Percentiles rank a stretch among this genome's conserved stretches.
Conservation (phyloP, 2,888 invertebrate species). For the Strigamia maritima region DNA sequence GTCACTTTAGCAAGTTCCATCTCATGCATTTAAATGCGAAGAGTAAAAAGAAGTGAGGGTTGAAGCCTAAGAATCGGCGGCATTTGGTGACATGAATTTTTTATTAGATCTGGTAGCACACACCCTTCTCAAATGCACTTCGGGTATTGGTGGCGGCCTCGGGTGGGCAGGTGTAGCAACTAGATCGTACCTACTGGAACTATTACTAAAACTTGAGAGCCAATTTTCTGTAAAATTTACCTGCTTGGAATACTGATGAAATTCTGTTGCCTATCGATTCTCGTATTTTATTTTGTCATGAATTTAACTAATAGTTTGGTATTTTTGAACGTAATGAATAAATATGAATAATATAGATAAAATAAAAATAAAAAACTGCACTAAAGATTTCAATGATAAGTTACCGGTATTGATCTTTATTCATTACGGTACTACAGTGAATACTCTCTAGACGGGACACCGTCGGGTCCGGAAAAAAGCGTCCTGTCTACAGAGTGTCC, state of each 20-base stretch:
- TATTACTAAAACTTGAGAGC: not conserved
- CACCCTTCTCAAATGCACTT: not conserved
- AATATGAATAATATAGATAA: too few species aligned
- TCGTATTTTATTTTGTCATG: not conserved
- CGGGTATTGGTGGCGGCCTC: not conserved
- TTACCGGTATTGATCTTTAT: too few species aligned
- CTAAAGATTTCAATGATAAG: too few species aligned
- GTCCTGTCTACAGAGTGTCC: too few species aligned
- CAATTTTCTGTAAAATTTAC: not conserved
- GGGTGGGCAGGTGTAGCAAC: conserved; percentile 6
- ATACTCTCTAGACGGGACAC: too few species aligned
- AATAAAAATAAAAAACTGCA: too few species aligned
- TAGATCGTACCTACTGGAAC: not conserved
- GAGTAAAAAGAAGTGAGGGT: not conserved
- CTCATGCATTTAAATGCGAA: conserved; percentile 19
- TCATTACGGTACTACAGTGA: too few species aligned
- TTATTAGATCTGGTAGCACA: not conserved
- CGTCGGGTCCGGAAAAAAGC: too few species aligned
- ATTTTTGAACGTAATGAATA: too few species aligned
- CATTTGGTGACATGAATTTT: conserved; percentile 23
- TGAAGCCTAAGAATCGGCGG: conserved; percentile 16
- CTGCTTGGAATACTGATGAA: not conserved
- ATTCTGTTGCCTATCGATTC: not conserved
- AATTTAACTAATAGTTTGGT: not conserved
- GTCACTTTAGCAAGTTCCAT: conserved; percentile 16